These are phyloP conservation scores for Iselma pallidipennis DNA, from an alignment of 2,888 invertebrate genomes.

Conservation along the genomic window DNA sequence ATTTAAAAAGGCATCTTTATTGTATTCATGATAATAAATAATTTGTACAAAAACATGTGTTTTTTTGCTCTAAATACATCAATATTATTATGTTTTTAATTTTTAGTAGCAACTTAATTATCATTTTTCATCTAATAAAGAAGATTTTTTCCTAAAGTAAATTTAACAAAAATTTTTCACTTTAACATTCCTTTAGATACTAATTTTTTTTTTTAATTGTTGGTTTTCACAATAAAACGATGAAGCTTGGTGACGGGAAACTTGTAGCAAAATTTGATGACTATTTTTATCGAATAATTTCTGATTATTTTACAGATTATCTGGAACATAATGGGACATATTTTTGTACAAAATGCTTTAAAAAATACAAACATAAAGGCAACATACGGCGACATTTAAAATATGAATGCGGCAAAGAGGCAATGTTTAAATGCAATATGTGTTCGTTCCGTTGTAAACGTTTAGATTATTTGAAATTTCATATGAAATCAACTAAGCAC, in stretches of 20 bases:
- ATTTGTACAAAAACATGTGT: too few relatives aligned
- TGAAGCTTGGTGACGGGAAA: slow-evolving; percentile 1
- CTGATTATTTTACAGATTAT: background rate
- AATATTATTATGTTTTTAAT: too few relatives aligned
- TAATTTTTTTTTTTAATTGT: background rate
- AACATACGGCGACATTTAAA: slow-evolving; percentile 66
- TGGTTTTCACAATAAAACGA: background rate
- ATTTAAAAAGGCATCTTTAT: slow-evolving; percentile 54
- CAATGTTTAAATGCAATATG: slow-evolving; percentile 67
- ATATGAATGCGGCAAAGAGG: slow-evolving; percentile 72
- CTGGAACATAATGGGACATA: background rate
- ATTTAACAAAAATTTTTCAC: background rate
- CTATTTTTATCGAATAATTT: background rate
- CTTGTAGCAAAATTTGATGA: background rate
- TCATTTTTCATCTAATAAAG: too few relatives aligned
- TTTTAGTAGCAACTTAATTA: too few relatives aligned
- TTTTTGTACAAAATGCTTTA: slow-evolving; percentile 35
- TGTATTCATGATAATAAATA: slow-evolving; percentile 18
- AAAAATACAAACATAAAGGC: slow-evolving; percentile 41
- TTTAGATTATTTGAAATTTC: slow-evolving; percentile 60
- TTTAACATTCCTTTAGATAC: background rate
- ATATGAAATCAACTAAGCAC: slow-evolving; percentile 45
- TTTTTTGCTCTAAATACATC: too few relatives aligned
- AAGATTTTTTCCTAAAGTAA: too few relatives aligned
- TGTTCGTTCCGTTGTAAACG: slow-evolving; percentile 67